These are phyloP conservation scores for Stegana nigrithorax DNA, from an alignment of 2,888 invertebrate species.

Conservation along the genomic window DNA sequence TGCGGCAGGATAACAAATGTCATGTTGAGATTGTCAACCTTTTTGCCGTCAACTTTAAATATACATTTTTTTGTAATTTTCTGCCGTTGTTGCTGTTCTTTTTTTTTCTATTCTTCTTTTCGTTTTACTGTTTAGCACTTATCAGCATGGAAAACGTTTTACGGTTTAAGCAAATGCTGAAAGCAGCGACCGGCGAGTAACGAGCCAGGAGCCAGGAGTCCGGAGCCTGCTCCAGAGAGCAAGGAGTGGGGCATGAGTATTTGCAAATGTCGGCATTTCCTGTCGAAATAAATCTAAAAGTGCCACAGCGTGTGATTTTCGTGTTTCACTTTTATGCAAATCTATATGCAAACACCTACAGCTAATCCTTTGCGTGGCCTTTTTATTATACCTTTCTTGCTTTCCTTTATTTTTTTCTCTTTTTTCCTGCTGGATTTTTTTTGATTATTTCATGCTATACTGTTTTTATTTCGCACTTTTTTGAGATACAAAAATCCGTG, in stretches of 20 bases:
- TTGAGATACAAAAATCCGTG: conserved; percentile 14
- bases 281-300: conserved; percentile 13
- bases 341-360: conserved; percentile 11
- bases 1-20: neutral
- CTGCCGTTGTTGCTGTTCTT: neutral
- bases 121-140: neutral
- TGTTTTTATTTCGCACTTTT: no score
- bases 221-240: no score
- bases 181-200: no score
- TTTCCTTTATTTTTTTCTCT: no score
- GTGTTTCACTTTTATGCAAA: conserved; percentile 5
- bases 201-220: no score
- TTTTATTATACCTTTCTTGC: no score
- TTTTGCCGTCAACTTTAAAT: neutral
- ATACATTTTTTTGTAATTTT: no score
- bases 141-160: neutral
- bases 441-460: no score
- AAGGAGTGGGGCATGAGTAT: neutral
- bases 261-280: neutral
- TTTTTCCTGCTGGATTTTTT: no score
- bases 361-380: conserved; percentile 15
- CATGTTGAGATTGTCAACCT: neutral
- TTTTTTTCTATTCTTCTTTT: neutral
- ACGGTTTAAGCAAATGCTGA: neutral
- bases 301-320: conserved; percentile 1